phyloP scores from a whole-genome alignment of 2,113 vertebrate species.

The Aplodontia rufa region DNA sequence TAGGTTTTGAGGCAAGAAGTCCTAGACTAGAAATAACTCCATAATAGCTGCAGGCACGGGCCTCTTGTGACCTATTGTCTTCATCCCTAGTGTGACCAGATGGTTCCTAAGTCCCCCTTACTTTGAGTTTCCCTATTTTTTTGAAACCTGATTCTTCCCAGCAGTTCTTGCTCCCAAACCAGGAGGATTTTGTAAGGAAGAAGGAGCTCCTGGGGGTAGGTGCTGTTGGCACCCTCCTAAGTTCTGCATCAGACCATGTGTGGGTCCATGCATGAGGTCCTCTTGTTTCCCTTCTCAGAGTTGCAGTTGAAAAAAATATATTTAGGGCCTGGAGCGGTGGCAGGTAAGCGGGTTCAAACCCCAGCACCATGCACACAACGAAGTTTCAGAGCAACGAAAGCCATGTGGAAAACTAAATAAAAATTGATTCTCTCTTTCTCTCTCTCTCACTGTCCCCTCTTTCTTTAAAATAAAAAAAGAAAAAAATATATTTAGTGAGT shows the following conservation, averaged over 20 bases:
- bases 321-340: no score
- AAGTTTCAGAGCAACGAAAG: no score
- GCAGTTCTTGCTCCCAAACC: background rate
- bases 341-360: no score
- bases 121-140: background rate
- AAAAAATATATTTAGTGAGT: background rate
- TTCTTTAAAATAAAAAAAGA: no score
- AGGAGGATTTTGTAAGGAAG: background rate
- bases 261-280: background rate
- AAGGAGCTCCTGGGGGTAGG: background rate
- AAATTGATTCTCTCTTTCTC: no score
- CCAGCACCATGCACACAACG: no score
- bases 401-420: no score
- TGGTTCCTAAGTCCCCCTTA: background rate
- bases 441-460: no score
- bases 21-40: background rate
- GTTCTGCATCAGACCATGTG: background rate
- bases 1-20: background rate
- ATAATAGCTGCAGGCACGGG: background rate
- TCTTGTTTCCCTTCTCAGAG: background rate
- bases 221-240: background rate
- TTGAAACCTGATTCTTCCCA: background rate
- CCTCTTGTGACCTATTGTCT: background rate
- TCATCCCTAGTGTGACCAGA: background rate
- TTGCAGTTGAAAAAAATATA: no score